phyloP scores from a whole-genome alignment of 2,113 vertebrate species.

The Girardinichthys multiradiatus region DNA sequence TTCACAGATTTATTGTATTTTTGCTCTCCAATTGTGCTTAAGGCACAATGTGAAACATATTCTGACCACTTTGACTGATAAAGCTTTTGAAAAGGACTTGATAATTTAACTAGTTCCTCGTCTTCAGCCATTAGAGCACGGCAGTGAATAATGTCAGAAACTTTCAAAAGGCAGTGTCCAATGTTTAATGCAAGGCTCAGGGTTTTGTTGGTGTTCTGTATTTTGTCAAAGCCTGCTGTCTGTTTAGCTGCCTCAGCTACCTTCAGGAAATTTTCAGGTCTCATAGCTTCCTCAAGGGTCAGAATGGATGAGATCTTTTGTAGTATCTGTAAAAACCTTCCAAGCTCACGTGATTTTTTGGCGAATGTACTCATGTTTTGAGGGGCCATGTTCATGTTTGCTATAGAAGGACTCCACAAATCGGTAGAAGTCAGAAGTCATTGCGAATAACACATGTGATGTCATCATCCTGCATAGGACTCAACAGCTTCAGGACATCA shows the following conservation, averaged over 20 bases:
- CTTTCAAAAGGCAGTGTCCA: not conserved
- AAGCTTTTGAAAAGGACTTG: not conserved
- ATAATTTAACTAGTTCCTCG: not conserved
- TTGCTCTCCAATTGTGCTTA: not conserved
- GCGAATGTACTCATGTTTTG: not conserved
- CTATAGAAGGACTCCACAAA: not conserved
- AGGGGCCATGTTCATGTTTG: not conserved
- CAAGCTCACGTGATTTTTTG: not conserved
- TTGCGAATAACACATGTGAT: not conserved
- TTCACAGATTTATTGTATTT: not conserved
- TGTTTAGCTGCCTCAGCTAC: not conserved
- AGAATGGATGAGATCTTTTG: not conserved
- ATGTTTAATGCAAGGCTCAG: slow-evolving; percentile 2
- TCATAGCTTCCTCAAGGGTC: not conserved
- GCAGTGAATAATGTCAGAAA: not conserved
- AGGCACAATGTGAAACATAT: not conserved
- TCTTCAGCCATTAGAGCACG: not conserved
- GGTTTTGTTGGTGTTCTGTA: not conserved
- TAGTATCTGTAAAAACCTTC: not conserved
- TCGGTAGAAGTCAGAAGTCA: not conserved
- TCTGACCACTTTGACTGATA: not conserved
- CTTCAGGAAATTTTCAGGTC: not conserved
- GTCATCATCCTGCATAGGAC: not conserved
- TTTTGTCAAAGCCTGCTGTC: not conserved
- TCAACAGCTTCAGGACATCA: not conserved